These are phyloP conservation scores for Metellina segmentata DNA, from an alignment of 2,888 invertebrate genomes.

Conservation along the genomic window DNA sequence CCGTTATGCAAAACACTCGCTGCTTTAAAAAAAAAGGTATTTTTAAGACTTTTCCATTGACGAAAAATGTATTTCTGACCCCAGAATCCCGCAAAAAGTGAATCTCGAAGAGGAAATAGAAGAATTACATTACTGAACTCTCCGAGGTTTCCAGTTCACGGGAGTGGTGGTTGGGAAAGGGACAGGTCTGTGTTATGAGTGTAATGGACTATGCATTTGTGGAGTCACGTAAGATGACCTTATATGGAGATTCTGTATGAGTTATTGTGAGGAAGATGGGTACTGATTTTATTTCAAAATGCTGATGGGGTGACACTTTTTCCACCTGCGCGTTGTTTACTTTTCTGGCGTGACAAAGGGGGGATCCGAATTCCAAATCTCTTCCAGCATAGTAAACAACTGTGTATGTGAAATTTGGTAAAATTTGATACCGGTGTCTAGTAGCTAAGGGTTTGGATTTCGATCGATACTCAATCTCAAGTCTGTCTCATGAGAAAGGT, in stretches of 20 bases:
- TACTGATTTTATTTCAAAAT: conserved; percentile 16
- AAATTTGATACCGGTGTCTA: no score
- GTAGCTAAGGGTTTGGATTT: no score
- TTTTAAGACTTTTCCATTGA: conserved; percentile 42
- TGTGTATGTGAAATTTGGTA: no score
- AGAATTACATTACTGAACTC: conserved; percentile 39
- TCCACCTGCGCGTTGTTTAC: not conserved
- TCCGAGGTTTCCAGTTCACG: conserved; percentile 9
- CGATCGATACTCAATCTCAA: no score
- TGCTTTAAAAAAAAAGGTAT: conserved; percentile 8
- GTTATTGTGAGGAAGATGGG: conserved; percentile 25
- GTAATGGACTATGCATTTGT: conserved; percentile 16
- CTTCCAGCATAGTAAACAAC: not conserved
- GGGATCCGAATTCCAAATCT: not conserved
- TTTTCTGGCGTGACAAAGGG: not conserved
- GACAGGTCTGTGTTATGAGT: conserved; percentile 4
- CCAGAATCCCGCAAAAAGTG: conserved; percentile 23
- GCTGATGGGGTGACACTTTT: not conserved
- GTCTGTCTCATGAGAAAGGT: no score
- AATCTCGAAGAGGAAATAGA: conserved; percentile 13
- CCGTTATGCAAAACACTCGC: conserved; percentile 71
- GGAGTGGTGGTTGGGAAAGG: conserved; percentile 15
- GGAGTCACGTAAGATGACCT: conserved; percentile 9
- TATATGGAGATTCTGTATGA: conserved; percentile 1
- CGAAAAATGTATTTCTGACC: conserved; percentile 50